These are phyloP conservation scores for Aphyosemion australe DNA, from an alignment of 2,113 vertebrate species.

Conservation along the genomic window DNA sequence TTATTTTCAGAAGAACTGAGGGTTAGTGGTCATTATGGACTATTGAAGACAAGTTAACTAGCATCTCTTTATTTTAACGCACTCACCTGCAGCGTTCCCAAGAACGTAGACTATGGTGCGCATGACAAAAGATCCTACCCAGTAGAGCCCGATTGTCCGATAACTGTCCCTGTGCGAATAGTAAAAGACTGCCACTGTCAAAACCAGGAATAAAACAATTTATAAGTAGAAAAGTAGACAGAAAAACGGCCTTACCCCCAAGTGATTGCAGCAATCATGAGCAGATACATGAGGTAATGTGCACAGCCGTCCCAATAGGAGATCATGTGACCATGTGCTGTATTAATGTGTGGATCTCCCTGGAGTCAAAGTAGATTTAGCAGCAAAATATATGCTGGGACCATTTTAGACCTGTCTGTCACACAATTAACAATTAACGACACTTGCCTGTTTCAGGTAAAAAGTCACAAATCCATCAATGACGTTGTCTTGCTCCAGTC, in stretches of 20 bases:
- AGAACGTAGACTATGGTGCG: constrained; percentile 90
- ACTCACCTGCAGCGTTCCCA: constrained; percentile 93
- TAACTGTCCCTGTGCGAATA: constrained; percentile 86
- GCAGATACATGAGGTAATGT: constrained; percentile 94
- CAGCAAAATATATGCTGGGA: not conserved
- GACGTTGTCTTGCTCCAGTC: constrained; percentile 92
- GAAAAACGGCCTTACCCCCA: constrained; percentile 86
- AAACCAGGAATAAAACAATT: not conserved
- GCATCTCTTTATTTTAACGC: constrained; percentile 54
- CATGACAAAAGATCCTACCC: constrained; percentile 93
- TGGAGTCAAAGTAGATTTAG: constrained; percentile 51
- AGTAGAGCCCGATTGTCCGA: constrained; percentile 90
- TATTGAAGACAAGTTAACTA: constrained; percentile 18
- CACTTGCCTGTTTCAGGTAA: constrained; percentile 89
- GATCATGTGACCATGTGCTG: constrained; percentile 90
- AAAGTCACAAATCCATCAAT: constrained; percentile 95
- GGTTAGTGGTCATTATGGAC: not conserved
- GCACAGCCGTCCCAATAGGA: constrained; percentile 96
- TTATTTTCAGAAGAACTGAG: not conserved
- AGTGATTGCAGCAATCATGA: constrained; percentile 93
- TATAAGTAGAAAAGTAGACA: constrained; percentile 5
- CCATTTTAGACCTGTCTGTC: not conserved
- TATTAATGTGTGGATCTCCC: constrained; percentile 91
- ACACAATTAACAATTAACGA: not conserved
- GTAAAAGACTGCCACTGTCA: constrained; percentile 26